Percentiles rank a stretch among this genome's conserved stretches.
phyloP scores from a whole-genome alignment of 2,797 vertebrate species.

The Adelosebastes latens region DNA sequence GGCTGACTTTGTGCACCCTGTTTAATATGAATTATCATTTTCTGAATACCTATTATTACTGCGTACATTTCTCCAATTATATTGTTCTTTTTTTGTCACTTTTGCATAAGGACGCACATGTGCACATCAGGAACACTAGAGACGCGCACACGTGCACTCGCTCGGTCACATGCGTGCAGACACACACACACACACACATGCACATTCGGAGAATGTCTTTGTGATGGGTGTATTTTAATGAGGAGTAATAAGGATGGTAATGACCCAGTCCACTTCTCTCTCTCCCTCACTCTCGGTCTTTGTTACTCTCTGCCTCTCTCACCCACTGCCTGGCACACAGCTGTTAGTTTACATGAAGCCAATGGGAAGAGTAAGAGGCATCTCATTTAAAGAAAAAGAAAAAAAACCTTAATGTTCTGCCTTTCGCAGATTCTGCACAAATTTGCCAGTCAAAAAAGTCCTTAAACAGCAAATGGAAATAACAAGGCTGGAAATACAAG shows the following conservation, averaged over 20 bases:
- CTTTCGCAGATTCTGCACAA: constrained; percentile 63
- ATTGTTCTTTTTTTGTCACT: constrained; percentile 93
- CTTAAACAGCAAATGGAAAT: constrained; percentile 71
- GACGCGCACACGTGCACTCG: constrained; percentile 40
- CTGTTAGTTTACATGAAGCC: constrained; percentile 60
- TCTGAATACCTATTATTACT: constrained; percentile 99
- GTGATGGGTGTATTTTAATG: constrained; percentile 85
- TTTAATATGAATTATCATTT: constrained; percentile 99
- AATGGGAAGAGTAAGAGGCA: constrained; percentile 39
- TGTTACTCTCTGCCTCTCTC: constrained; percentile 38
- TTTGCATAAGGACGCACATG: constrained; percentile 74
- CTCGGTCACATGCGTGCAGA: constrained; percentile 35
- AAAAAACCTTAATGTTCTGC: constrained; percentile 23
- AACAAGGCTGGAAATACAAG: constrained; percentile 68
- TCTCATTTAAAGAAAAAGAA: constrained; percentile 52
- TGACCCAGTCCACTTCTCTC: constrained; percentile 78
- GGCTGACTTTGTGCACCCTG: constrained; percentile 97
- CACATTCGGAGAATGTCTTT: constrained; percentile 63
- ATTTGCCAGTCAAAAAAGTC: constrained; percentile 57
- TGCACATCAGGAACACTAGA: constrained; percentile 62
- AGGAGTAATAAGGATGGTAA: constrained; percentile 86
- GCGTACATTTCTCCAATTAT: constrained; percentile 97
- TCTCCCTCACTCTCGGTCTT: constrained; percentile 42
- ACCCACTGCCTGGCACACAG: constrained; percentile 43
- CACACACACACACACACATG: constrained; percentile 12